Evolutionary conservation across 2,888 invertebrate genomes (phyloP), one percentile per base, ranked within the genome.

Genomic region (Folsomia manolachei): DNA sequence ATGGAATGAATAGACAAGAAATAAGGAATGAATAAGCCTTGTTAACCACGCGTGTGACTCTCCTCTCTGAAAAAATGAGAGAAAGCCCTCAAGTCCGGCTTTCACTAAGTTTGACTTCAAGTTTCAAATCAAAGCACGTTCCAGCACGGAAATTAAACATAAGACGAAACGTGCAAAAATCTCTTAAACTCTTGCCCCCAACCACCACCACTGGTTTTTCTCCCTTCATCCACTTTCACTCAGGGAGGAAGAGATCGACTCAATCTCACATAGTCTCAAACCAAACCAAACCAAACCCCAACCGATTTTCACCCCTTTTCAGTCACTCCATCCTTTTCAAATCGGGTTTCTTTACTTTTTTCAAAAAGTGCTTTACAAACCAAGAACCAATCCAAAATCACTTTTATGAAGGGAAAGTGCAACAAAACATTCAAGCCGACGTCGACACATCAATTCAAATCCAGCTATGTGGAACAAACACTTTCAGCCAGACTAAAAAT

Each of bases 101-200:
- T 39, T n/a, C n/a, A n/a, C n/a, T n/a, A n/a, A n/a, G n/a, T n/a
- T n/a, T 39, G 39, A 39, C 39, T 39, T 75, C 69, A 25, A 66
- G 62, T 53, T 75, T 77, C 77, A 51, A 63, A 51, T 63, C 78
- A 75, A 75, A 27, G 56, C 78, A 78, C 78, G 78, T 78, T 61
- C 63, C 24, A 24, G 27, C 69, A 71, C 72, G 78, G 78, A 78
- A 78, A 78, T 78, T 78, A 78, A 78, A 75, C 70, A 72, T 69
- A 74, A 66, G 75, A 71, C 39, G 62, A 61, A 67, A 72, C 68
- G 71, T 71, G 71, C 62, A 71, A 71, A 71, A 71, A 71, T 71
- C 61, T 62, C 67, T 71, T 71, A 66, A 71, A 71, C 62, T 61
- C 51, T 61, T 51, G 24, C 71, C 61, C 52, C 51, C 51, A 51